Evolutionary conservation across 2,113 vertebrate species (phyloP).

Genomic region (Nesoenas mayeri): DNA sequence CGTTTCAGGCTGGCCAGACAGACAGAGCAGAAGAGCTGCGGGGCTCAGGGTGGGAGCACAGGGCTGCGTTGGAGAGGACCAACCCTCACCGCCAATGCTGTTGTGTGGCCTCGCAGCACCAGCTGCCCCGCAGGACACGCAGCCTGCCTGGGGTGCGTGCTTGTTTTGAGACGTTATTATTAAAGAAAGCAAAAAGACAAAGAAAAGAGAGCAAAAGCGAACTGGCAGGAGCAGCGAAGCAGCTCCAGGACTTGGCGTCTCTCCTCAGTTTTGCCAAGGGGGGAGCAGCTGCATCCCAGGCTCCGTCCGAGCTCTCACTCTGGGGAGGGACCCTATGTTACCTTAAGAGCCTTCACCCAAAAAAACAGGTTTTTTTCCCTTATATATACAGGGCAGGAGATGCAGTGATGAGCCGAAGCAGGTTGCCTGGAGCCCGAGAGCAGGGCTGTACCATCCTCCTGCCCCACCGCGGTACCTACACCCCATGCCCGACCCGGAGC

Average conservation of each 20-base stretch:
- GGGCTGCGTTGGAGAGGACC: background rate
- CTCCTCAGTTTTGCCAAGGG: accelerated
- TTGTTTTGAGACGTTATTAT: background rate
- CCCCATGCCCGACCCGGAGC: accelerated
- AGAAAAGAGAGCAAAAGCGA: background rate
- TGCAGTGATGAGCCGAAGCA: accelerated
- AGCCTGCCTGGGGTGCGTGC: background rate
- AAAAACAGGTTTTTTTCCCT: accelerated
- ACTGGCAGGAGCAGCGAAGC: background rate
- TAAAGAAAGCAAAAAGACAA: background rate
- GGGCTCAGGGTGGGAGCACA: background rate
- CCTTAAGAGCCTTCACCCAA: background rate
- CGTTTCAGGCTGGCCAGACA: background rate
- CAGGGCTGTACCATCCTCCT: accelerated
- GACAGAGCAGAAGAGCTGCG: accelerated
- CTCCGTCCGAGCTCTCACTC: background rate
- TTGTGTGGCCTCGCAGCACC: too few relatives aligned
- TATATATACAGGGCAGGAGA: accelerated
- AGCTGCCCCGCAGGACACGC: background rate
- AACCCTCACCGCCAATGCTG: background rate
- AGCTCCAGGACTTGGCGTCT: background rate
- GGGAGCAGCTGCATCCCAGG: background rate
- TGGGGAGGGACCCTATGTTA: accelerated
- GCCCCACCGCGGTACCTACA: accelerated
- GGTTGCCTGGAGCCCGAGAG: accelerated